Conservation (phyloP, 1,140 invertebrate genomes). For the Aculops lycopersici region DNA sequence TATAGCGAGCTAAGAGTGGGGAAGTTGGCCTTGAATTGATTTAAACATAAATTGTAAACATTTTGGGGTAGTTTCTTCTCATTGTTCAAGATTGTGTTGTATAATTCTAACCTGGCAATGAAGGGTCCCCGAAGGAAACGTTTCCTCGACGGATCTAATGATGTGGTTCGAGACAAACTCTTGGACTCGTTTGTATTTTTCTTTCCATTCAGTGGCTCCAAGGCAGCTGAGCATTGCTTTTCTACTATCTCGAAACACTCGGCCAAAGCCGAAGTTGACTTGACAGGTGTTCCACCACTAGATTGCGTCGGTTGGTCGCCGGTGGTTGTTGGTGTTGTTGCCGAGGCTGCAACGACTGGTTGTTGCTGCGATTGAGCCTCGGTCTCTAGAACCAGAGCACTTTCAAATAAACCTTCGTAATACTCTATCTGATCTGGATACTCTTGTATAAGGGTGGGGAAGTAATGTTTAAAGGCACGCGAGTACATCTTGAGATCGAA, state of each 20-base stretch:
- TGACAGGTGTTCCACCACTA: not conserved
- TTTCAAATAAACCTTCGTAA: constrained; percentile 5
- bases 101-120: not conserved
- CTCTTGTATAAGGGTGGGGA: constrained; percentile 11
- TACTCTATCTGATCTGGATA: constrained; percentile 9
- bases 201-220: not conserved
- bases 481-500: constrained; percentile 24
- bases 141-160: constrained; percentile 10
- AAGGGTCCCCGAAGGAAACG: constrained; percentile 11
- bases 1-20: not conserved
- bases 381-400: constrained; percentile 3
- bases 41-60: not conserved
- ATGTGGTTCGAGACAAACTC: not conserved
- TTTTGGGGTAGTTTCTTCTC: constrained; percentile 3
- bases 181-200: not conserved
- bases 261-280: not conserved
- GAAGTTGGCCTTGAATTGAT: not conserved
- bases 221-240: not conserved
- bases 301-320: too few relatives aligned
- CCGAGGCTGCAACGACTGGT: not conserved
- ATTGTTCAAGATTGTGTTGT: constrained; percentile 1
- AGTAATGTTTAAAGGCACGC: constrained; percentile 24
- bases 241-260: not conserved
- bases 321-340: too few relatives aligned
- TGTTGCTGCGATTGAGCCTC: not conserved